Evolutionary conservation across 2,888 invertebrate species (phyloP).

Genomic region (Charanyca ferruginea): DNA sequence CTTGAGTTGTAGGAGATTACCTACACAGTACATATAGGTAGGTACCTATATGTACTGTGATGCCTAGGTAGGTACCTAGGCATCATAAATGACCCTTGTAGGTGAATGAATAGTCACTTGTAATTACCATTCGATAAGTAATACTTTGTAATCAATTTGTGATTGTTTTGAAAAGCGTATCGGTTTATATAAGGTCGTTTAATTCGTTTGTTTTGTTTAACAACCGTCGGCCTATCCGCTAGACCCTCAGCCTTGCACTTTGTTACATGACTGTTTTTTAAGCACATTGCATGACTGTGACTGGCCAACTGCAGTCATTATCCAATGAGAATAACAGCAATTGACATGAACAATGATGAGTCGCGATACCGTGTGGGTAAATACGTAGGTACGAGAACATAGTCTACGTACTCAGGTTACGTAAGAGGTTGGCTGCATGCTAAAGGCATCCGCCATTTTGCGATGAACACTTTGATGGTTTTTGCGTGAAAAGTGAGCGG

Average conservation of each 20-base stretch:
- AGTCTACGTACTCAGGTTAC: constrained; percentile 75
- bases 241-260: constrained; percentile 78
- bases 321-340: constrained; percentile 81
- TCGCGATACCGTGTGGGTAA: constrained; percentile 75
- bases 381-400: constrained; percentile 65
- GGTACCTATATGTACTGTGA: not conserved
- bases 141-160: constrained; percentile 39
- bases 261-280: constrained; percentile 75
- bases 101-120: constrained; percentile 11
- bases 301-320: constrained; percentile 74
- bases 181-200: constrained; percentile 60
- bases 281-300: constrained; percentile 73
- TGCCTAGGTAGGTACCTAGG: constrained; percentile 12
- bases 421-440: constrained; percentile 76
- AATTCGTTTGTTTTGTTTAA: constrained; percentile 48
- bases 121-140: constrained; percentile 11
- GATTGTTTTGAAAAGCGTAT: constrained; percentile 53
- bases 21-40: not conserved
- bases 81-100: constrained; percentile 20
- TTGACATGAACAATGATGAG: constrained; percentile 83
- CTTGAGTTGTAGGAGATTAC: constrained; percentile 8
- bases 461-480: constrained; percentile 81
- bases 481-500: constrained; percentile 83
- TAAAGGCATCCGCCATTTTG: constrained; percentile 85
- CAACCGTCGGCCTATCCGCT: constrained; percentile 10